Base-by-base conservation (phyloP, 2,797 vertebrate genomes). In the Aldrovandia affinis region DNA sequence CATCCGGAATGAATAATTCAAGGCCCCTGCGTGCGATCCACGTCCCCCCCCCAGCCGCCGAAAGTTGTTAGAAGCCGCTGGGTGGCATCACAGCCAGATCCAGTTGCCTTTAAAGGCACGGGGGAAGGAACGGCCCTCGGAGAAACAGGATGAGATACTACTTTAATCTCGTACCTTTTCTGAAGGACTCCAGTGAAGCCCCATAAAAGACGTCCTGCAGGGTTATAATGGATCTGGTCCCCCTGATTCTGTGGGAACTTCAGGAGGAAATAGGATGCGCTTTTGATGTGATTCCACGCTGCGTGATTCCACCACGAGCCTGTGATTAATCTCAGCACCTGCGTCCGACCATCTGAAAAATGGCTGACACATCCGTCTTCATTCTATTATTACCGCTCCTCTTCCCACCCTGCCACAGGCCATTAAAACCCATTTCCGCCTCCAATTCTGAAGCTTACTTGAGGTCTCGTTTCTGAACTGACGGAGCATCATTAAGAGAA, bases 371-470 rank as follows among this genome's bases (percentile, higher is more conserved):
- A 82, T 50, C 30, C 14, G 50, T 68, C 59, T 52, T 63, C 55
- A 73, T 73, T 73, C 68, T 20, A 61, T 47, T 50, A 47, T 50
- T 82, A 44, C 7, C 61, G 28, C n/a, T 36, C 61, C 59, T 22
- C 20, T 22, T 42, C 36, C 30, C 42, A 15, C 70, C 78, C 88
- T 83, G 89, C 90, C 88, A n/a, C 83, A 91, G 90, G 92, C 89
- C 92, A 93, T 93, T 95, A 90, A 90, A 93, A 91, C 90, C 90
- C 92, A 92, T 95, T 94, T 94, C 92, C 92, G 39, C 70, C 52
- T 22, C 47, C 57, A 65, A 39, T 65, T 47, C 20, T n/a, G 33
- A 47, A 42, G 78, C 57, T 59, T 81, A 50, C 30, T 55, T 57
- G 7, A 25, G 36, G 52, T 47, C 50, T 47, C 9, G 9, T 39